Conservation (phyloP, 1,140 invertebrate genomes). For the Drosophila kanapiae region DNA sequence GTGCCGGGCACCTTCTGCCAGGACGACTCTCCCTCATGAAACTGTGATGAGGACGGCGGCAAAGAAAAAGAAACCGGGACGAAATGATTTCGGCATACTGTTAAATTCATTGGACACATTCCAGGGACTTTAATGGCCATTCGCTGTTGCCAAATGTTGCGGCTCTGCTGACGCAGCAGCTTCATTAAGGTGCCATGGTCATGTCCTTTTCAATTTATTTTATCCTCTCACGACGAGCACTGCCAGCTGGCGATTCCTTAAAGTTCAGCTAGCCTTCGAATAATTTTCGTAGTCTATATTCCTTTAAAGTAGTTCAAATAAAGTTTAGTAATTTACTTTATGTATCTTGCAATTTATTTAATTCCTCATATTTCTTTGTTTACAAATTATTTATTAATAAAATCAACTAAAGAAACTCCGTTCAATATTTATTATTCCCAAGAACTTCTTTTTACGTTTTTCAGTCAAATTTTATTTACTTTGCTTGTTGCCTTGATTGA, state of each 20-base stretch:
- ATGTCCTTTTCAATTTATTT: slow-evolving; percentile 20
- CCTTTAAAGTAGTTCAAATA: neutral
- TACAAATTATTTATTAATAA: neutral
- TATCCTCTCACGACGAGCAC: neutral
- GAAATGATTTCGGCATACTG: slow-evolving; percentile 52
- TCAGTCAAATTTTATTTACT: neutral
- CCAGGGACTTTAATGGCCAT: slow-evolving; percentile 53
- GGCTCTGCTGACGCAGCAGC: slow-evolving; percentile 15
- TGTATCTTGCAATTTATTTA: neutral
- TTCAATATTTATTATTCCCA: neutral
- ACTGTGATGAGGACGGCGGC: slow-evolving; percentile 44
- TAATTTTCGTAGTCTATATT: neutral
- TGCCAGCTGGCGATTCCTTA: slow-evolving; percentile 8
- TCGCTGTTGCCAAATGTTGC: slow-evolving; percentile 55
- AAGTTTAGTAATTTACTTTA: neutral
- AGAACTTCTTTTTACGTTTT: neutral
- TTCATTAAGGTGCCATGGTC: slow-evolving; percentile 46
- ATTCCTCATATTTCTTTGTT: neutral
- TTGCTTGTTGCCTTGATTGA: neutral
- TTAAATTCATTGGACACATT: slow-evolving; percentile 74
- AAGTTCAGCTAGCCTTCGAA: neutral
- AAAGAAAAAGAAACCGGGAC: slow-evolving; percentile 13
- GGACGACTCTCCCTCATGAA: slow-evolving; percentile 29
- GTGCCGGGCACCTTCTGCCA: slow-evolving; percentile 28
- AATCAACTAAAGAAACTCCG: neutral